Percentiles rank a stretch among this genome's conserved stretches.
These are phyloP conservation scores for Oxystoma pomonae DNA, from an alignment of 2,888 invertebrate species.

Conservation along the genomic window DNA sequence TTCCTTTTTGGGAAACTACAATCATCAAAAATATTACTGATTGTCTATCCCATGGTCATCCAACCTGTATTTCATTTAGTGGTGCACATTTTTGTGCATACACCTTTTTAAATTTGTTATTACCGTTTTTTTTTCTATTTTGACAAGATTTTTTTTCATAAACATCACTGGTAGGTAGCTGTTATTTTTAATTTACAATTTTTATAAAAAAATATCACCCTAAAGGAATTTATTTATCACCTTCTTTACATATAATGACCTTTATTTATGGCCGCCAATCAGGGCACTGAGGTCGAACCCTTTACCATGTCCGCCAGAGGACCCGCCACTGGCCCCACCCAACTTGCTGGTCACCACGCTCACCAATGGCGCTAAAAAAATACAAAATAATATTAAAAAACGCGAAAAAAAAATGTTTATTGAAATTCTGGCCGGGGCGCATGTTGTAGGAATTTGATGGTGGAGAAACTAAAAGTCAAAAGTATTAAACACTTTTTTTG, in stretches of 20 bases:
- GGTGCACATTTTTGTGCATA: no score
- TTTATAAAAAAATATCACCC: neutral
- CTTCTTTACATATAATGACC: neutral
- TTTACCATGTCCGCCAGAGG: slow-evolving; percentile 46
- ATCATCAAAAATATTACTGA: neutral
- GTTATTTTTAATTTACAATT: neutral
- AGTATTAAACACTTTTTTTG: no score
- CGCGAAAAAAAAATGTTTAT: no score
- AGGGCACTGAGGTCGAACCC: slow-evolving; percentile 56
- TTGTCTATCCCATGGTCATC: neutral
- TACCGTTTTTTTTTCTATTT: neutral
- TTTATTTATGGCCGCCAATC: slow-evolving; percentile 16
- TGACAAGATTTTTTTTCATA: neutral
- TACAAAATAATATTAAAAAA: no score
- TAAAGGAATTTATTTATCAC: neutral
- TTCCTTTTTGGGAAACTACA: neutral
- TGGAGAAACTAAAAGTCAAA: no score
- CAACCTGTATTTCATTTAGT: neutral
- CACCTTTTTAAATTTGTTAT: no score
- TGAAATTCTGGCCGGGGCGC: no score
- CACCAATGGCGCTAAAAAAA: slow-evolving; percentile 48
- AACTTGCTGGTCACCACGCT: slow-evolving; percentile 65
- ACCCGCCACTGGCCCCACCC: slow-evolving; percentile 48
- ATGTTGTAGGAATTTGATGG: no score
- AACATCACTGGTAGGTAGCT: neutral